Percentiles rank a stretch among this genome's conserved stretches.
Evolutionary conservation across 2,888 invertebrate genomes (phyloP).

Genomic region (Congeria kusceri): DNA sequence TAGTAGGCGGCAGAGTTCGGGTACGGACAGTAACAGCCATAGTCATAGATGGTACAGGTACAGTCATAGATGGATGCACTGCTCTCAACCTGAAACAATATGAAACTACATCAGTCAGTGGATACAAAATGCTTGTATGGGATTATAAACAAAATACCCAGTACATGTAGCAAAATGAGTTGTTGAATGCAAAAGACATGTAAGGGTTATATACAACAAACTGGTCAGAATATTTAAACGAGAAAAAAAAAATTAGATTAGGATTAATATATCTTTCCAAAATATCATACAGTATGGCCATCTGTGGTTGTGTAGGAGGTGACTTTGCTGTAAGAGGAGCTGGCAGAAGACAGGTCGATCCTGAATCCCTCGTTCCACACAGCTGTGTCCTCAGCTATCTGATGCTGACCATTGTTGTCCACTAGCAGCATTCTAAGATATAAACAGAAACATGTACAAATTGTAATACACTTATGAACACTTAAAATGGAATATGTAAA

Average conservation of each 20-base stretch:
- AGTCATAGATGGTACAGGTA: neutral
- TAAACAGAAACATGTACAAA: neutral
- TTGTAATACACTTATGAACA: too few species aligned
- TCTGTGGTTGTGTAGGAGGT: conserved; percentile 56
- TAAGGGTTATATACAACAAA: too few species aligned
- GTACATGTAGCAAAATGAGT: too few species aligned
- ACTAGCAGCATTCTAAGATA: conserved; percentile 62
- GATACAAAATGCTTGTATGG: too few species aligned
- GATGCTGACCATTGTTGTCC: conserved; percentile 68
- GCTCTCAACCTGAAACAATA: conserved; percentile 36
- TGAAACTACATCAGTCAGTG: too few species aligned
- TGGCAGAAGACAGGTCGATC: conserved; percentile 53
- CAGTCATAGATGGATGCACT: conserved; percentile 58
- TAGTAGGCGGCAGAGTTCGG: conserved; percentile 54
- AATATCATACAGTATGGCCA: conserved; percentile 51
- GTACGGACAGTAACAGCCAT: conserved; percentile 40
- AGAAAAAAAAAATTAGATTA: too few species aligned
- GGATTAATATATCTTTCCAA: too few species aligned
- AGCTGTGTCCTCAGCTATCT: conserved; percentile 59
- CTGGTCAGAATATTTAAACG: too few species aligned
- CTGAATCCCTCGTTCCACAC: conserved; percentile 64
- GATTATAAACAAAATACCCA: too few species aligned
- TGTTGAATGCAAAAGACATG: too few species aligned
- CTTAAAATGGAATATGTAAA: too few species aligned
- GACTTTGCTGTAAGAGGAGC: conserved; percentile 47